phyloP scores from a whole-genome alignment of 2,797 vertebrate species.

The Darevskia mixta region DNA sequence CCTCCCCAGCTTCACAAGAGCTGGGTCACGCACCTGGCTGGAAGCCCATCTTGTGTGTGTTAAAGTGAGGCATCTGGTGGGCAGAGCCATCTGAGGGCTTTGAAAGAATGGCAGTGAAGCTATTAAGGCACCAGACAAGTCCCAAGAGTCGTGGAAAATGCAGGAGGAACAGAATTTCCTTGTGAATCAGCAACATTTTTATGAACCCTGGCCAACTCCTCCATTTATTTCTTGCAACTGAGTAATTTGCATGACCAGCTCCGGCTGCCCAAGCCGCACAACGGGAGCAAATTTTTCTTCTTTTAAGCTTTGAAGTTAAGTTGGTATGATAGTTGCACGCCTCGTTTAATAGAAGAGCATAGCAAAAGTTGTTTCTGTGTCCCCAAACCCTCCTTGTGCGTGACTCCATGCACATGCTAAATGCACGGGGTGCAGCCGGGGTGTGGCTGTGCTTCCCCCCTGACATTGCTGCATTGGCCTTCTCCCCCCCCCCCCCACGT shows the following conservation, averaged over 20 bases:
- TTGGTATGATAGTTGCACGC: neutral
- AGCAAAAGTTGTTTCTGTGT: neutral
- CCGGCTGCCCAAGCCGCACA: neutral
- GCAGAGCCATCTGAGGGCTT: neutral
- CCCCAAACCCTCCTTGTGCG: neutral
- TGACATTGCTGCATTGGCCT: neutral
- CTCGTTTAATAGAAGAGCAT: neutral
- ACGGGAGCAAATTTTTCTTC: neutral
- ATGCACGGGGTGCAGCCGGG: neutral
- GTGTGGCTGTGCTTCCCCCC: neutral
- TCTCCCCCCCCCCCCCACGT: neutral
- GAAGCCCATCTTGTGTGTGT: neutral
- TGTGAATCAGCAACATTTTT: conserved; percentile 6
- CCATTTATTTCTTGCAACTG: conserved; percentile 13
- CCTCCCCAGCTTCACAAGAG: neutral
- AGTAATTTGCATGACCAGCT: neutral
- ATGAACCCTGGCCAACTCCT: neutral
- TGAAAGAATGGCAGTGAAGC: neutral
- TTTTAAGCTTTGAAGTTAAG: neutral
- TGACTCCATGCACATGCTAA: neutral
- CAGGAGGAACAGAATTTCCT: neutral
- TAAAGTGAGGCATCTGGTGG: neutral
- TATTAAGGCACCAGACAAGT: neutral
- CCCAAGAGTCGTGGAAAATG: neutral
- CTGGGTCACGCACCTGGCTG: neutral